These are phyloP conservation scores for Ophion ventricosus DNA, from an alignment of 2,888 invertebrate genomes.

Conservation along the genomic window DNA sequence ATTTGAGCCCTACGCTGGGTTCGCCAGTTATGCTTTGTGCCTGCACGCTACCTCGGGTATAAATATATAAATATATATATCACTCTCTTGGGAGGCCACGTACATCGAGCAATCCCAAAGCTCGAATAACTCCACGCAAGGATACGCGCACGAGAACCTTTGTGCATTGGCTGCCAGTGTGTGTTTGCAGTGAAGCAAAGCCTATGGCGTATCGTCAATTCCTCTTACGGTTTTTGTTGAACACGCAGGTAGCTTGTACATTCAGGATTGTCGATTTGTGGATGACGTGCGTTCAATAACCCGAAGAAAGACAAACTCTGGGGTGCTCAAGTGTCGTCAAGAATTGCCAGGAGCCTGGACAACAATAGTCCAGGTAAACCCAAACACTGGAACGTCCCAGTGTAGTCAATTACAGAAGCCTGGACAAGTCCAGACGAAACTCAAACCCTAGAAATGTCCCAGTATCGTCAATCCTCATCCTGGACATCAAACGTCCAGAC, in stretches of 20 bases:
- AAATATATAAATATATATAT: too few species aligned
- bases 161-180: background rate
- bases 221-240: too few species aligned
- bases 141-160: background rate
- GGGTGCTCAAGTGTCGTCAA: too few species aligned
- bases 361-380: slow-evolving; percentile 70
- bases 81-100: slow-evolving; percentile 60
- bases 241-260: too few species aligned
- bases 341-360: too few species aligned
- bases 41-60: slow-evolving; percentile 72
- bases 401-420: background rate
- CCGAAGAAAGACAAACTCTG: too few species aligned
- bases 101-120: slow-evolving; percentile 60
- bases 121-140: slow-evolving; percentile 39
- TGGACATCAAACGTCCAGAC: too few species aligned
- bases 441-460: too few species aligned
- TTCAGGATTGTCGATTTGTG: too few species aligned
- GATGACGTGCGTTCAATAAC: too few species aligned
- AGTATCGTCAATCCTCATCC: too few species aligned
- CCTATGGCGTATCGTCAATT: slow-evolving; percentile 70
- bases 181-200: slow-evolving; percentile 55
- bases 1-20: slow-evolving; percentile 46
- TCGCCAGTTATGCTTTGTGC: slow-evolving; percentile 64
- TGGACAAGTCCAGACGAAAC: too few species aligned
- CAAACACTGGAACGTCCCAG: slow-evolving; percentile 20